Evolutionary conservation across 2,888 invertebrate genomes (phyloP), one percentile per base, ranked within the genome.

Genomic region (Acrobasis repandana): DNA sequence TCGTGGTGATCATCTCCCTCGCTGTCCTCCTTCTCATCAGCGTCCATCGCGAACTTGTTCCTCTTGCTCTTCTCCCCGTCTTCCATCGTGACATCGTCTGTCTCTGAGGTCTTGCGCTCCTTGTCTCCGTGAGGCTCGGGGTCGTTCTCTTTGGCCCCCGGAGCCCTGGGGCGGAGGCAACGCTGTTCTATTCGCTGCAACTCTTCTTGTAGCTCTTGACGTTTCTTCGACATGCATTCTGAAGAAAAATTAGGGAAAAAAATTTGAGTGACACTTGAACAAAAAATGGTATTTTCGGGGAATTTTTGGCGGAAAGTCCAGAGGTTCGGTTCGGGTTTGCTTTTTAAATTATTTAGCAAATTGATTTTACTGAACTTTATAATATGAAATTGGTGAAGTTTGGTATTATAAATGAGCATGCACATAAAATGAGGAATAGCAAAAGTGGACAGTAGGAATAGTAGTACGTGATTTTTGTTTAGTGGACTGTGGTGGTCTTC

Each of bases 171-270:
- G 9, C 91, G 79, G 1, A 87, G 79, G 59, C 90, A 88, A 20
- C 86, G 92, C 68, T 93, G 88, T 64, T 95, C 95, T 82, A 96
- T 94, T 65, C 93, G 92, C 65, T 91, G 90, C 16, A 96, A 80
- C 75, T 96, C 95, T 8, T 94, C 93, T 73, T 94, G 93, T 0
- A 96, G 90, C 70, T 94, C 93, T 63, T 93, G 88, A 5, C 94
- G 93, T 73, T 94, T 95, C 71, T 93, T 93, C 56, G 93, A 92
- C 77, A 96, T 94, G 76, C 93, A 93, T 80, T 94, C 95, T 95
- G 80, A 77, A 83, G 5, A 43, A 28, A 14, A 58, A 59, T 43
- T 54, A 62, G 66, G 50, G 33, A 9, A 5, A 15, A 3, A 15
- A 18, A 20, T 20, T 1, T 38, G 2, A 38, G 10, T 38, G 38